phyloP scores from a whole-genome alignment of 2,888 invertebrate species.

The Epistrophe eligans region DNA sequence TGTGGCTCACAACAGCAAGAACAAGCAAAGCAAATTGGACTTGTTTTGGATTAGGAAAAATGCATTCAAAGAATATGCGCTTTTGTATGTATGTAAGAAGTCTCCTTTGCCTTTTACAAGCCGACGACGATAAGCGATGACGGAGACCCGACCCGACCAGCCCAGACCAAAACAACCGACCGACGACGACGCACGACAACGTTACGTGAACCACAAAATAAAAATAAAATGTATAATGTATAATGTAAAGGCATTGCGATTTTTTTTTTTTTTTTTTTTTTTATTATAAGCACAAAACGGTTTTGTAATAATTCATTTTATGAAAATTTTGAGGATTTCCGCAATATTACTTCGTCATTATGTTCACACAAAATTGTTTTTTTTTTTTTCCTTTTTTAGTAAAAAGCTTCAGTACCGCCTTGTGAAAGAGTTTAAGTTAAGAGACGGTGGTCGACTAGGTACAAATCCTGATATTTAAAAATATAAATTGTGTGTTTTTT shows the following conservation, averaged over 20 bases:
- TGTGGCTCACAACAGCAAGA: neutral
- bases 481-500: too few species aligned
- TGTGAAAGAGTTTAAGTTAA: too few species aligned
- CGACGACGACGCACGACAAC: neutral
- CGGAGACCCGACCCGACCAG: neutral
- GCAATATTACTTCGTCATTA: neutral
- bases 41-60: constrained; percentile 23
- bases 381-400: too few species aligned
- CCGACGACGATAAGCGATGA: neutral
- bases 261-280: neutral
- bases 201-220: neutral
- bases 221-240: neutral
- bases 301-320: neutral
- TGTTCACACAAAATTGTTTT: neutral
- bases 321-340: neutral
- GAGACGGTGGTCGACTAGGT: too few species aligned
- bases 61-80: constrained; percentile 6
- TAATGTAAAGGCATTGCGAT: neutral
- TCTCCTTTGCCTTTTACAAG: neutral
- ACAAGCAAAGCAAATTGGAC: constrained; percentile 14
- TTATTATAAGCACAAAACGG: neutral
- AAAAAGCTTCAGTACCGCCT: too few species aligned
- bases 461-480: too few species aligned
- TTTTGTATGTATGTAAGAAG: neutral
- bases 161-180: neutral